Base-by-base conservation (phyloP, 2,797 vertebrate genomes). In the Antennarius maculatus region DNA sequence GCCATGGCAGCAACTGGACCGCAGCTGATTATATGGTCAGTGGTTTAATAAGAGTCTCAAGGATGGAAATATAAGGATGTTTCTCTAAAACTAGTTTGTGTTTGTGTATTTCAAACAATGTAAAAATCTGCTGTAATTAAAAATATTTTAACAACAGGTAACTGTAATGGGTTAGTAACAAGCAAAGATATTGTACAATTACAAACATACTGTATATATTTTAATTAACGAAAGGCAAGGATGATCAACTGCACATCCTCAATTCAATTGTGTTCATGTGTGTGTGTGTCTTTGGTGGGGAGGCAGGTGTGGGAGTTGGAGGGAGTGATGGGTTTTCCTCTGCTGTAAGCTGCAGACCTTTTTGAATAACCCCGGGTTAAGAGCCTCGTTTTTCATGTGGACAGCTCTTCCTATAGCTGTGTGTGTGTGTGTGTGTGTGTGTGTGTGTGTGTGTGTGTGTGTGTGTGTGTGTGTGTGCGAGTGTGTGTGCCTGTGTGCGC, bases 311-410 rank as follows among this genome's bases (percentile, higher is more conserved):
- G 59, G 9, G 14, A 63, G 48, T 6, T 3, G 23, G 12, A 14
- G 14, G 62, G 27, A 49, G 27, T 23, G 61, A 55, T 66, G 72
- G 84, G 79, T 54, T 83, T 85, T 74, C 82, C 57, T 54, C 54
- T 81, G 58, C 61, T 58, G 63, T 79, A 59, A 52, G 64, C 57
- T 51, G 63, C 69, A 73, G 68, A 73, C 63, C 71, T 73, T 67
- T 79, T 52, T 74, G 74, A 82, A 79, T 50, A 59, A 69, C 78
- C 73, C 41, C 31, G 11, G 53, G 71, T 73, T 71, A 50, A 71
- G 66, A 71, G 48, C 18, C 72, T 88, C 79, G 11, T 88, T 85
- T 82, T 75, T 89, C 80, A 83, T 72, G 69, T 69, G 62, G 77
- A 84, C 83, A 77, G 72, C 56, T 80, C 61, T 57, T 77, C 76